Evolutionary conservation across 2,113 vertebrate genomes (phyloP).

Genomic region (Cyanoramphus novaezelandiae): DNA sequence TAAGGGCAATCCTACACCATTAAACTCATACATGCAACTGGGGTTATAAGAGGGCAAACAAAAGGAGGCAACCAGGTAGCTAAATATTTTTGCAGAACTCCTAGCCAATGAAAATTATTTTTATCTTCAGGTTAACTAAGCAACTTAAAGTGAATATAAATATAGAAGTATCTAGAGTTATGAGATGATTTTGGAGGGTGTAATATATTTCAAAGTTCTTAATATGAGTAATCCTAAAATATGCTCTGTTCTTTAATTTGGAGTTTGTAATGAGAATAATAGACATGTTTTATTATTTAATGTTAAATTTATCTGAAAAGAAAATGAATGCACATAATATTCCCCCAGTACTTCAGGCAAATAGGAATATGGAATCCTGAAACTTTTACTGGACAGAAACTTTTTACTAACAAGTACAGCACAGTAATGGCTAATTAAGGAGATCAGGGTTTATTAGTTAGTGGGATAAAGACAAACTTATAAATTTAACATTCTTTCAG

Average conservation of each 20-base stretch:
- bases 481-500: background rate
- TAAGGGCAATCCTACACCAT: slow-evolving; percentile 70
- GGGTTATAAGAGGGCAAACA: slow-evolving; percentile 42
- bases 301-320: background rate
- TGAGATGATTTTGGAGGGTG: background rate
- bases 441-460: background rate
- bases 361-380: background rate
- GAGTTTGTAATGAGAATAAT: background rate
- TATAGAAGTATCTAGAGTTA: background rate
- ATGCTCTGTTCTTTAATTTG: background rate
- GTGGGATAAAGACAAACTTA: background rate
- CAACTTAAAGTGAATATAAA: background rate
- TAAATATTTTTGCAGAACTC: slow-evolving; percentile 48
- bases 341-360: background rate
- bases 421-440: background rate
- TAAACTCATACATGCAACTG: slow-evolving; percentile 40
- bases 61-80: slow-evolving; percentile 48
- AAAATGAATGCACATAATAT: background rate
- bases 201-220: background rate
- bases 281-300: background rate
- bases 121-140: background rate
- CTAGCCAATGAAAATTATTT: slow-evolving; percentile 22
- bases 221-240: background rate
- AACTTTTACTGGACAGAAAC: background rate
- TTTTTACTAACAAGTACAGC: background rate